These are phyloP conservation scores for Dioctria linearis DNA, from an alignment of 2,888 invertebrate genomes.

Conservation along the genomic window DNA sequence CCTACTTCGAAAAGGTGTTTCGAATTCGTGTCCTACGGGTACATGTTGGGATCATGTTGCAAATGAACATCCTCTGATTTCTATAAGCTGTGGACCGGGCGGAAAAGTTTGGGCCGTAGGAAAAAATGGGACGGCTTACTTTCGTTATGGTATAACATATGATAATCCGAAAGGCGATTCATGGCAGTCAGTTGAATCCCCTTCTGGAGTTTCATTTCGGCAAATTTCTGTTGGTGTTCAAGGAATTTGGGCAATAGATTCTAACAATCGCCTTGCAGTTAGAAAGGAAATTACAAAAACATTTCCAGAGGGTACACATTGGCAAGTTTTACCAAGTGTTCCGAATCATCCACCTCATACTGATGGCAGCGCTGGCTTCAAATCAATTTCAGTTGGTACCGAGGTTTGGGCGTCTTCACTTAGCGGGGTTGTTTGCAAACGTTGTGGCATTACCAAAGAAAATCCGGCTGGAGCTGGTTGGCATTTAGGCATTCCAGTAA, in stretches of 20 bases:
- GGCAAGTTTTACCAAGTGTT: slow-evolving; percentile 80
- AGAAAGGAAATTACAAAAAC: slow-evolving; percentile 83
- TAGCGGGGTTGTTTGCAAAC: slow-evolving; percentile 79
- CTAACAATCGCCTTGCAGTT: slow-evolving; percentile 81
- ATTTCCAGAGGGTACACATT: slow-evolving; percentile 87
- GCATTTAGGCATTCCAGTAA: slow-evolving; percentile 77
- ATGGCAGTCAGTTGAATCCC: slow-evolving; percentile 87
- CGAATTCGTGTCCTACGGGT: slow-evolving; percentile 81
- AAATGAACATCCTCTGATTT: slow-evolving; percentile 84
- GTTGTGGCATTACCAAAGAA: slow-evolving; percentile 81
- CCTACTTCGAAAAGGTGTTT: slow-evolving; percentile 85
- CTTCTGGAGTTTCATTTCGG: slow-evolving; percentile 78
- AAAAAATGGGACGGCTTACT: slow-evolving; percentile 86
- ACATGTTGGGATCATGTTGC: slow-evolving; percentile 72
- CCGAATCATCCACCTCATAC: slow-evolving; percentile 75
- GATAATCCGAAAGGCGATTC: slow-evolving; percentile 78
- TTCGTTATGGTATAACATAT: slow-evolving; percentile 81
- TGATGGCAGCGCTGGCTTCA: slow-evolving; percentile 75
- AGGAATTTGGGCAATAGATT: slow-evolving; percentile 87
- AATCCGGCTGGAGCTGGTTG: slow-evolving; percentile 85
- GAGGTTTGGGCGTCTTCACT: slow-evolving; percentile 85
- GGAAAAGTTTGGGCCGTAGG: slow-evolving; percentile 89
- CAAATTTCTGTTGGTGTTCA: slow-evolving; percentile 81
- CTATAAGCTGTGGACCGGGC: slow-evolving; percentile 79
- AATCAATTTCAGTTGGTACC: slow-evolving; percentile 80